Percentiles rank a stretch among this genome's conserved stretches.
These are phyloP conservation scores for Ochotona princeps DNA, from an alignment of 2,113 vertebrate species.

Conservation along the genomic window DNA sequence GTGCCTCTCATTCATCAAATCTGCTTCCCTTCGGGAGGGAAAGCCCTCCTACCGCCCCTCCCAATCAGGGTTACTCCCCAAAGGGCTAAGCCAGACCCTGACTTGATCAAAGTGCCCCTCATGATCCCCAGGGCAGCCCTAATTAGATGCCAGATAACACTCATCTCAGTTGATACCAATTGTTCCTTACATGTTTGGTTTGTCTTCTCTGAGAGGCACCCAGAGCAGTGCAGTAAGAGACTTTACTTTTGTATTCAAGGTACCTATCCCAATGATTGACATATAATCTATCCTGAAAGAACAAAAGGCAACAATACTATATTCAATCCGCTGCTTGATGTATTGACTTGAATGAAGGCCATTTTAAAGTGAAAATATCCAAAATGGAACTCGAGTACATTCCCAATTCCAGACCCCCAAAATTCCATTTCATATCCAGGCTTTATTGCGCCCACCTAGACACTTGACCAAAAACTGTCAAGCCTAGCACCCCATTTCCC, in stretches of 20 bases:
- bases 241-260: neutral
- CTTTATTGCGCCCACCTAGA: neutral
- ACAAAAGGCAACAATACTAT: neutral
- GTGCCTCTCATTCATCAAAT: neutral
- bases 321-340: neutral
- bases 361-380: neutral
- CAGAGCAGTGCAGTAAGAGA: neutral
- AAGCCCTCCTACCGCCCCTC: neutral
- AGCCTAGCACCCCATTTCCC: no score
- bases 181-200: no score
- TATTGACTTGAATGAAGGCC: neutral
- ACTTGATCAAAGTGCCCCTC: neutral
- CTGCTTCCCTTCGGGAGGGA: neutral
- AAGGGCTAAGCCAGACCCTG: neutral
- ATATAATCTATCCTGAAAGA: neutral
- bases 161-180: neutral
- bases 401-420: no score
- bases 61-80: neutral
- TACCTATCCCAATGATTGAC: no score
- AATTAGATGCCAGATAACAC: rapidly evolving
- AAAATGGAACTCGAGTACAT: neutral
- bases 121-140: rapidly evolving
- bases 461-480: neutral
- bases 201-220: neutral
- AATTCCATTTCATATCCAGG: neutral